Conservation (phyloP, 2,113 vertebrate species). For the Lipophrys pholis region DNA sequence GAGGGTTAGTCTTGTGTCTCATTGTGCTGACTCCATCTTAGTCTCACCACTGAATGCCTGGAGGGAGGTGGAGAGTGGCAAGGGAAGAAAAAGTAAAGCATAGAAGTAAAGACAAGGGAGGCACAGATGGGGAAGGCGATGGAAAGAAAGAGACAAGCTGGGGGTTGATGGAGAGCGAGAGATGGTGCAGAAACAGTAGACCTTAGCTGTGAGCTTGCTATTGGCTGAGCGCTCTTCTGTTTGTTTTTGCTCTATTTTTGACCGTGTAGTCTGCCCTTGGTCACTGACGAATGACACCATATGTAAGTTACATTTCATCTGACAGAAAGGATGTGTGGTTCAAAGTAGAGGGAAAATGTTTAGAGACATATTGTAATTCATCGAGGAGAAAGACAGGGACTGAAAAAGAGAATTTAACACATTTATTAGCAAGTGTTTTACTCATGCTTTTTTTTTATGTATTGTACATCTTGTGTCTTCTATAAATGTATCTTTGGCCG, state of each 20-base stretch:
- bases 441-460: neutral
- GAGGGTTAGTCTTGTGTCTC: conserved; percentile 1
- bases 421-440: conserved; percentile 1
- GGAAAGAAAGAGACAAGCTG: conserved; percentile 54
- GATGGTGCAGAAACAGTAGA: conserved; percentile 51
- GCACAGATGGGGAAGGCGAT: conserved; percentile 53
- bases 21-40: conserved; percentile 31
- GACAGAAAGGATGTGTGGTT: conserved; percentile 37
- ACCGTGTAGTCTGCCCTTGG: conserved; percentile 60
- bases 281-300: conserved; percentile 74
- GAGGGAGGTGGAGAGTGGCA: conserved; percentile 56
- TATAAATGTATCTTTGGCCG: too few species aligned
- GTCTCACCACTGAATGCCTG: conserved; percentile 55
- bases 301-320: conserved; percentile 68
- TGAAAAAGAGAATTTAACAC: neutral
- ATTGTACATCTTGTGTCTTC: too few species aligned
- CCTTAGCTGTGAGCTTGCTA: conserved; percentile 40
- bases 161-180: conserved; percentile 31
- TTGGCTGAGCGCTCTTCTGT: conserved; percentile 61
- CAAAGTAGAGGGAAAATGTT: conserved; percentile 7
- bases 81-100: conserved; percentile 43
- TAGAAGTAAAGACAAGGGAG: conserved; percentile 33
- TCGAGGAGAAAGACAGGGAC: neutral
- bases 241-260: conserved; percentile 79
- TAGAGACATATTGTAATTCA: conserved; percentile 10